Percentiles rank a stretch among this genome's conserved stretches.
These are phyloP conservation scores for Ips nitidus DNA, from an alignment of 1,140 invertebrate genomes.

Conservation along the genomic window DNA sequence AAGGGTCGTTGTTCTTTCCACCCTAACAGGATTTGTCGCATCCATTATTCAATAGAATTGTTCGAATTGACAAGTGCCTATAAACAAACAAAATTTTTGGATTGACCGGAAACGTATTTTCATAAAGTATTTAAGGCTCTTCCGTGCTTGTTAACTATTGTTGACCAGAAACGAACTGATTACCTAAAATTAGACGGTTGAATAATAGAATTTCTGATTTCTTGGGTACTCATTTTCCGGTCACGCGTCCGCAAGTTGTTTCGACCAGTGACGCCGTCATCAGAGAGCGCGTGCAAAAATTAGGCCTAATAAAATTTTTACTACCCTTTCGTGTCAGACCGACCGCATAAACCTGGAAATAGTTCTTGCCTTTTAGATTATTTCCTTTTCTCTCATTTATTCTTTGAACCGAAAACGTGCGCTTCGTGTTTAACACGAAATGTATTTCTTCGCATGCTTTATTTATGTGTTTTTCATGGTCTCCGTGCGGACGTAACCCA, in stretches of 20 bases:
- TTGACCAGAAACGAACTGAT: neutral
- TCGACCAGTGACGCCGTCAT: neutral
- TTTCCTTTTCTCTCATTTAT: neutral
- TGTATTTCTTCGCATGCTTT: neutral
- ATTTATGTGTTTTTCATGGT: constrained; percentile 3
- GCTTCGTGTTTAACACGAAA: neutral
- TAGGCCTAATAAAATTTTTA: neutral
- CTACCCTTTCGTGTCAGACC: neutral
- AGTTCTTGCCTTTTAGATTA: neutral
- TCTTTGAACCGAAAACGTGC: neutral
- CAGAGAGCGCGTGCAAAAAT: neutral
- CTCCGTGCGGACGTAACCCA: neutral
- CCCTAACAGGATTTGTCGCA: constrained; percentile 18
- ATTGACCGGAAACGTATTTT: neutral
- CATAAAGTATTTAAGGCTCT: neutral
- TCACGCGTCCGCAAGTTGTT: neutral
- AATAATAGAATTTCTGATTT: neutral
- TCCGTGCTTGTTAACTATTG: neutral
- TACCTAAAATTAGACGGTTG: neutral
- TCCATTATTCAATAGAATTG: constrained; percentile 21
- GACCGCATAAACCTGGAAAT: constrained; percentile 1
- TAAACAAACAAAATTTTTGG: constrained; percentile 10
- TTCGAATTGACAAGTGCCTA: neutral
- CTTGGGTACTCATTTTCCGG: neutral
- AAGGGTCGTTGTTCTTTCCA: constrained; percentile 10